Evolutionary conservation across 2,888 invertebrate species (phyloP), one percentile per base, ranked within the genome.

Genomic region (Cataglyphis altisquamis): DNA sequence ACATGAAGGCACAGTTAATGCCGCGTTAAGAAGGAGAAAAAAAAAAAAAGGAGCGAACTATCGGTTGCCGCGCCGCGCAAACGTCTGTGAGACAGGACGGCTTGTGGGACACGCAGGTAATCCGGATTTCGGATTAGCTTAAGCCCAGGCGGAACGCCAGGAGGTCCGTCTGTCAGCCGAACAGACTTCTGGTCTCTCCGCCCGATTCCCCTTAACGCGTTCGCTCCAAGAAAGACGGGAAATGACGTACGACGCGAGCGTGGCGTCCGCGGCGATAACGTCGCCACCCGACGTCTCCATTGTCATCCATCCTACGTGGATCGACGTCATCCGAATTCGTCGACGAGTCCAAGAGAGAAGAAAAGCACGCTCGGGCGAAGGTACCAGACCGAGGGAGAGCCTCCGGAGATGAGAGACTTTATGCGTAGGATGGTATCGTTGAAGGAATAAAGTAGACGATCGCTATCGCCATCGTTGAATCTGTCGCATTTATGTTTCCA

Each of bases 71-170:
- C 88, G 84, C 83, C 82, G 88, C 86, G 52, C 21, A 12, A 32
- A 32, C 64, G 87, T 86, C 70, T 78, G 84, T 83, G 91, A 91
- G 92, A 92, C 90, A 90, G 88, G 45, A 64, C 57, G 45, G 78
- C 70, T 48, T 60, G 60, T 45, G 60, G 45, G 18, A 92, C 90
- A 90, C 91, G 89, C 89, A 85, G 91, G 91, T 94, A 94, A 94
- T 94, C 94, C 94, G 94, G 94, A 94, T 94, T 94, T 93, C 86
- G 94, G 94, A 94, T 94, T 94, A 94, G 92, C 89, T 89, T 92
- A 92, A 94, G 92, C 92, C 90, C 88, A 67, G 90, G 85, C 91
- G 85, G 87, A 89, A 89, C 90, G 86, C 90, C 91, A 86, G 90
- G 92, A 91, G 91, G 91, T 86, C 86, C 88, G 25, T 86, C 86